Conservation (phyloP, 2,113 vertebrate species). For the Lagopus muta region DNA sequence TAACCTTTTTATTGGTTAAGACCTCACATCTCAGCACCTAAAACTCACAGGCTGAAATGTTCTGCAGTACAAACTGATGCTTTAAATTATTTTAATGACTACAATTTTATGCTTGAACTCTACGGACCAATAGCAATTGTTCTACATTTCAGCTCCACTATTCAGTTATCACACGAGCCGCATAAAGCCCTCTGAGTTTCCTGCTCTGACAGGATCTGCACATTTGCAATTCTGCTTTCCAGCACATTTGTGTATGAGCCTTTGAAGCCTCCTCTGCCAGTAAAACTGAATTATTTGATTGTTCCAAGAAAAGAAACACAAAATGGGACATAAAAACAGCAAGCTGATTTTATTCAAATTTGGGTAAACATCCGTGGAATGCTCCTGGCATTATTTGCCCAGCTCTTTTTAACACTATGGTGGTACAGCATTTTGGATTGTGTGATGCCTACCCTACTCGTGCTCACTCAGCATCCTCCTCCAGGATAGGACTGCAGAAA, state of each 20-base stretch:
- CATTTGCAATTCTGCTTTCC: neutral
- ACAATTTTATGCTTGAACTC: conserved; percentile 10
- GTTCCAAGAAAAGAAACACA: neutral
- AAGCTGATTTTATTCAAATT: conserved; percentile 33
- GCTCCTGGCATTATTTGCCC: neutral
- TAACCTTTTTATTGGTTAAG: neutral
- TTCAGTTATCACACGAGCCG: neutral
- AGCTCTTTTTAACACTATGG: neutral
- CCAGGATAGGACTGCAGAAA: neutral
- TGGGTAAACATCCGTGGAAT: neutral
- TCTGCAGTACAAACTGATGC: neutral
- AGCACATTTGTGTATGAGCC: neutral
- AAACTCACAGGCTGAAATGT: neutral
- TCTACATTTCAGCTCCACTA: neutral
- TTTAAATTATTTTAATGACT: conserved; percentile 13
- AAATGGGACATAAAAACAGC: conserved; percentile 28
- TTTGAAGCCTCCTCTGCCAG: neutral
- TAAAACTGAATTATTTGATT: neutral
- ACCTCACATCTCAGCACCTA: rapidly evolving
- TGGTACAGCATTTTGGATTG: neutral
- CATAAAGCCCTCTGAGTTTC: neutral
- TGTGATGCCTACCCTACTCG: neutral
- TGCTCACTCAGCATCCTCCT: neutral
- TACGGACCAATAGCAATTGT: neutral
- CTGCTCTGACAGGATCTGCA: neutral